Evolutionary conservation across 2,113 vertebrate genomes (phyloP).

Genomic region (Myotis yumanensis): DNA sequence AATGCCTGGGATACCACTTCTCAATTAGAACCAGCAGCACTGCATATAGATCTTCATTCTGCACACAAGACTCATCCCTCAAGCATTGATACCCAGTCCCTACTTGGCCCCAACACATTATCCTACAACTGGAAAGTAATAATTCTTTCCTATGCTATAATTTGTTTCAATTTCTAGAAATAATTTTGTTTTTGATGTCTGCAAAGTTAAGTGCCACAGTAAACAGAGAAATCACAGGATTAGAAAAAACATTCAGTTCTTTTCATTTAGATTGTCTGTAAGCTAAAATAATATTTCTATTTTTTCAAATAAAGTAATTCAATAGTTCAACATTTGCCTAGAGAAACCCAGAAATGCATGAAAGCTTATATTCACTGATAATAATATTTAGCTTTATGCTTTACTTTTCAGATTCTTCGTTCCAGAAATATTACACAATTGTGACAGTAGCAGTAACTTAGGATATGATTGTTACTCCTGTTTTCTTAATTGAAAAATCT

Average conservation of each 20-base stretch:
- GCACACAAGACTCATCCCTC: neutral
- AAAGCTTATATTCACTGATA: neutral
- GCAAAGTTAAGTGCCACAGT: slow-evolving; percentile 42
- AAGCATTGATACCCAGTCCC: neutral
- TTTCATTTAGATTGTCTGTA: neutral
- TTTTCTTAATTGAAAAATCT: neutral
- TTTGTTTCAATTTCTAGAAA: slow-evolving; percentile 42
- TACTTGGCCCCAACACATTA: neutral
- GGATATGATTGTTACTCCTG: neutral
- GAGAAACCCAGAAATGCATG: neutral
- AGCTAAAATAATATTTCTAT: neutral
- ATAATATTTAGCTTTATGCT: neutral
- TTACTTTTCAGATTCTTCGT: neutral
- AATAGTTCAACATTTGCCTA: neutral
- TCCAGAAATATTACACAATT: neutral
- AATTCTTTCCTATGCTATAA: neutral
- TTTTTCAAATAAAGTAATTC: neutral
- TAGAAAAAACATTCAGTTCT: neutral
- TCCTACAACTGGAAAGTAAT: neutral
- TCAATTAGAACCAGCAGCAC: neutral
- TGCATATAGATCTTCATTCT: neutral
- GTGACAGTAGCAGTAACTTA: neutral
- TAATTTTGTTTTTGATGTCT: slow-evolving; percentile 61
- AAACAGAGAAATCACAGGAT: slow-evolving; percentile 56
- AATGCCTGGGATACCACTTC: neutral